A percentile compares a stretch with the other conserved stretches of the same genome.
phyloP scores from a whole-genome alignment of 2,888 invertebrate species.

The Oxytorus armatus region DNA sequence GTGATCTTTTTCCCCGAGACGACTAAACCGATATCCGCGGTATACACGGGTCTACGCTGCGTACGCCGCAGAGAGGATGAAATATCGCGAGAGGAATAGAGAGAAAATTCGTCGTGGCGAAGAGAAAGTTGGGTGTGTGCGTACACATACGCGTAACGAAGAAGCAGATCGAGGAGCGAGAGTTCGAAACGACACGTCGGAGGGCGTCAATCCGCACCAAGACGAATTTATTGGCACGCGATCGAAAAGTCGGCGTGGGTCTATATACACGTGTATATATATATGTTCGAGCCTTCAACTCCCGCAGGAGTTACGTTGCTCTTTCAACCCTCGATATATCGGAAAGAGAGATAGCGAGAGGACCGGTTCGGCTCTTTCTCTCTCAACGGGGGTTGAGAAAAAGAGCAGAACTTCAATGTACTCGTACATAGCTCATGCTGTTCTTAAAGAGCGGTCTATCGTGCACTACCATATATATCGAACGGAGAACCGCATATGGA shows the following conservation, averaged over 20 bases:
- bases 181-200: conserved; percentile 59
- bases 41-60: too few species aligned
- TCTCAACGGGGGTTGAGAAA: conserved; percentile 45
- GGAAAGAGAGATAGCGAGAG: conserved; percentile 21
- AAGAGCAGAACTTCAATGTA: conserved; percentile 43
- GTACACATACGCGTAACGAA: background rate
- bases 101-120: conserved; percentile 25
- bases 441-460: conserved; percentile 16
- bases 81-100: conserved; percentile 41
- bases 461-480: background rate
- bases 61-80: conserved; percentile 35
- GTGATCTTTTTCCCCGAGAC: conserved; percentile 36
- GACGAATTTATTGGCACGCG: conserved; percentile 71
- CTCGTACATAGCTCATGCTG: conserved; percentile 36
- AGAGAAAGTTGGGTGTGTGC: background rate
- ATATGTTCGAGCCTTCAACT: conserved; percentile 4
- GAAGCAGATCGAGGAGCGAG: conserved; percentile 3
- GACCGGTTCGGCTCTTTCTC: conserved; percentile 5
- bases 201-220: conserved; percentile 55
- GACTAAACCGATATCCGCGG: too few species aligned
- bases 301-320: conserved; percentile 30
- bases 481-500: background rate
- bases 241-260: conserved; percentile 63
- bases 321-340: conserved; percentile 42
- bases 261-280: background rate